These are phyloP conservation scores for Meteorus cinctellus DNA, from an alignment of 2,888 invertebrate species.

Conservation along the genomic window DNA sequence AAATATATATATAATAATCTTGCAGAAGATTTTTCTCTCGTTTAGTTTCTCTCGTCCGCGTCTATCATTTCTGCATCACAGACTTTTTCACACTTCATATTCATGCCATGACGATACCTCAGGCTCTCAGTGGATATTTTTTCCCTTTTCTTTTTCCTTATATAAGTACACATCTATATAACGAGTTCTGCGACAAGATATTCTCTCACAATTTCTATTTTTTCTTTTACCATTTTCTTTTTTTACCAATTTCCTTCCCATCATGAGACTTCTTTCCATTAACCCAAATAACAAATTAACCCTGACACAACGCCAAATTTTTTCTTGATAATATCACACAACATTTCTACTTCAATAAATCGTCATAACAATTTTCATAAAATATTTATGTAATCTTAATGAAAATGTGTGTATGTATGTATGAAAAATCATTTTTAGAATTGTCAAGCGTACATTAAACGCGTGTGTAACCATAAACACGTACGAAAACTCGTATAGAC, in stretches of 20 bases:
- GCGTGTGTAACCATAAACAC: not conserved
- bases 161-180: not conserved
- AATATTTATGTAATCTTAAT: not conserved
- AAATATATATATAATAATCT: not conserved
- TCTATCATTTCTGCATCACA: constrained; percentile 8
- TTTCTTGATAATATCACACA: not conserved
- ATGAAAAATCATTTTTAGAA: not conserved
- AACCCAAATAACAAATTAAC: not conserved
- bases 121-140: not conserved
- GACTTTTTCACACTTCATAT: constrained; percentile 12
- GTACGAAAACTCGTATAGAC: not conserved
- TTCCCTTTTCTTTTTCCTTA: not conserved
- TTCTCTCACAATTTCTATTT: not conserved
- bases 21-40: constrained; percentile 22
- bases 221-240: not conserved
- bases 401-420: not conserved
- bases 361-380: not conserved
- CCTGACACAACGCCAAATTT: not conserved
- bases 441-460: not conserved
- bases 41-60: constrained; percentile 25
- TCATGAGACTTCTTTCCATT: constrained; percentile 1
- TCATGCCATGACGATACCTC: constrained; percentile 13
- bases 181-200: not conserved
- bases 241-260: not conserved
- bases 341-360: not conserved